These are phyloP conservation scores for Archips crataeganus DNA, from an alignment of 2,888 invertebrate genomes.

Conservation along the genomic window DNA sequence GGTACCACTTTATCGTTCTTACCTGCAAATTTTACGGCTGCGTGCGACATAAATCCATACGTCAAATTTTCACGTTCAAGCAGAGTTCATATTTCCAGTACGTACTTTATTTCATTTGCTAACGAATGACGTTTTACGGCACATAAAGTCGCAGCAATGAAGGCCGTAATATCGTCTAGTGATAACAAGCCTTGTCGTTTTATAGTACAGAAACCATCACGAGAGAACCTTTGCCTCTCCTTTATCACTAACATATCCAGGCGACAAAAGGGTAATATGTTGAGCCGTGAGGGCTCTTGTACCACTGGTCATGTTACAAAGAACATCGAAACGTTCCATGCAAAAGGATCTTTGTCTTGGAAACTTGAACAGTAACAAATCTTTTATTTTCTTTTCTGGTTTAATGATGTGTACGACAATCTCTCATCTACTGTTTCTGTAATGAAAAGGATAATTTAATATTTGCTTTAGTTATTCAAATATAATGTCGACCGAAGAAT, in stretches of 20 bases:
- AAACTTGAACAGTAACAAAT: slow-evolving; percentile 59
- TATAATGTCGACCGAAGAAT: not conserved
- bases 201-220: slow-evolving; percentile 50
- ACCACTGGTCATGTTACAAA: slow-evolving; percentile 49
- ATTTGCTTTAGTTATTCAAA: slow-evolving; percentile 16
- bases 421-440: slow-evolving; percentile 44
- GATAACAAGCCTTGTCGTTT: slow-evolving; percentile 62
- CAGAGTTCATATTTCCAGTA: slow-evolving; percentile 48
- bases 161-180: slow-evolving; percentile 55
- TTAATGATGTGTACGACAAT: slow-evolving; percentile 56
- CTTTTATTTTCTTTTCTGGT: slow-evolving; percentile 59
- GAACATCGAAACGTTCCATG: slow-evolving; percentile 48
- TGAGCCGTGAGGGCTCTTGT: slow-evolving; percentile 46
- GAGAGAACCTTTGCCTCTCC: slow-evolving; percentile 46
- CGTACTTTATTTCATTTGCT: slow-evolving; percentile 60
- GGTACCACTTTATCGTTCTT: slow-evolving; percentile 31
- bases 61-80: slow-evolving; percentile 49
- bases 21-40: slow-evolving; percentile 48
- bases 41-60: slow-evolving; percentile 50
- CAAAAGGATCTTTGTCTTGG: slow-evolving; percentile 54
- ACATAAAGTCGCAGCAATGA: slow-evolving; percentile 59
- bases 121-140: slow-evolving; percentile 61
- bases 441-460: slow-evolving; percentile 35
- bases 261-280: slow-evolving; percentile 47
- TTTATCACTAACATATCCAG: slow-evolving; percentile 23